These are phyloP conservation scores for Notolabrus celidotus DNA, from an alignment of 2,797 vertebrate species.

Conservation along the genomic window DNA sequence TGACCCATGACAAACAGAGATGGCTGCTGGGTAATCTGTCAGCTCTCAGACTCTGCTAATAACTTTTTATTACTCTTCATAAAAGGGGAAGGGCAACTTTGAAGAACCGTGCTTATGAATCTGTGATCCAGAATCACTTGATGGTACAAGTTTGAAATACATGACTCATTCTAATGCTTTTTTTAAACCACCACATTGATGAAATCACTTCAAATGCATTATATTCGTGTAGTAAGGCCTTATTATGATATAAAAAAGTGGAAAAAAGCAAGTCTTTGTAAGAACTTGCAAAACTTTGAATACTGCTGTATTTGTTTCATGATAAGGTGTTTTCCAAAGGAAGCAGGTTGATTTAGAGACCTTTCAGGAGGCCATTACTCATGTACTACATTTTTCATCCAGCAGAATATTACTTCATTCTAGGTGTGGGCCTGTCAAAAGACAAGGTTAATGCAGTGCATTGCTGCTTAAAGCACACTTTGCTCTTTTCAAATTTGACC, in stretches of 20 bases:
- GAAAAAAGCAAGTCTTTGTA: neutral
- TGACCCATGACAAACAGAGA: constrained; percentile 60
- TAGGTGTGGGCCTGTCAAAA: constrained; percentile 84
- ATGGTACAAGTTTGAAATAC: neutral
- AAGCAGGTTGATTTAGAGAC: constrained; percentile 57
- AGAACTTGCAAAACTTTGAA: constrained; percentile 4
- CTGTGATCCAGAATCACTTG: neutral
- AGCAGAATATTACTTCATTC: constrained; percentile 76
- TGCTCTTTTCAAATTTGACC: constrained; percentile 85
- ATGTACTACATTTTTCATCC: constrained; percentile 67
- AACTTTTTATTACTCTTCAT: constrained; percentile 59
- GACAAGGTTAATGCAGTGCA: constrained; percentile 81
- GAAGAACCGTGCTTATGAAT: constrained; percentile 22
- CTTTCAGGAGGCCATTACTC: constrained; percentile 62
- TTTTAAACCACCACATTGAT: neutral
- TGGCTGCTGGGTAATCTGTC: constrained; percentile 57
- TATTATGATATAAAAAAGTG: neutral
- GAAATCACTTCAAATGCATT: neutral
- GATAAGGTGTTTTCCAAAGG: constrained; percentile 30
- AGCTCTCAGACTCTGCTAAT: constrained; percentile 33
- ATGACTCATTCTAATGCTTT: constrained; percentile 3
- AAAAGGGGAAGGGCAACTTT: constrained; percentile 52
- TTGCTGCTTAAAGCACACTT: constrained; percentile 81
- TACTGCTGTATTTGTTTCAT: constrained; percentile 26
- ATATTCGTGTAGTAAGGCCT: neutral